Percentiles rank a stretch among this genome's conserved stretches.
These are phyloP conservation scores for Chaetorhynchus papuensis DNA, from an alignment of 2,113 vertebrate genomes.

Conservation along the genomic window DNA sequence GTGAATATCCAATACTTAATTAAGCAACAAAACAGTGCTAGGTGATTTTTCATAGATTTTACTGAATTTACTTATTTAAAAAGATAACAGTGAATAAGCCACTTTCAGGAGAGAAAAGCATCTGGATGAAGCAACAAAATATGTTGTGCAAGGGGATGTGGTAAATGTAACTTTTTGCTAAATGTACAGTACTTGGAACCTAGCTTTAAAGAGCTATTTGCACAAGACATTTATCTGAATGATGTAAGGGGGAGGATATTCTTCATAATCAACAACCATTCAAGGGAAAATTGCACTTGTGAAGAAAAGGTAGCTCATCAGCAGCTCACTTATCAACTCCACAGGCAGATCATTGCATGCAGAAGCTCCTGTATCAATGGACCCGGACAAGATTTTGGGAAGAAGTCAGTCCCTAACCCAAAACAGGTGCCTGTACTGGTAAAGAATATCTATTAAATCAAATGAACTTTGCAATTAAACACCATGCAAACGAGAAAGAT, in stretches of 20 bases:
- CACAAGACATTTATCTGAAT: conserved; percentile 18
- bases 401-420: background rate
- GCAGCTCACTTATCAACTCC: conserved; percentile 17
- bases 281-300: conserved; percentile 48
- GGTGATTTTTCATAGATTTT: background rate
- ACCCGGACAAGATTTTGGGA: background rate
- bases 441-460: background rate
- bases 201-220: conserved; percentile 36
- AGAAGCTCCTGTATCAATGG: background rate
- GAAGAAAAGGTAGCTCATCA: conserved; percentile 53
- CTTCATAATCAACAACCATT: conserved; percentile 64
- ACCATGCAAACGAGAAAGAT: background rate
- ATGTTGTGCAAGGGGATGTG: background rate
- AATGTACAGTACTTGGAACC: background rate
- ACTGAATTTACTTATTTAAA: background rate
- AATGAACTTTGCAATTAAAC: background rate
- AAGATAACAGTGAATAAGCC: background rate
- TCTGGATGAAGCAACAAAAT: background rate
- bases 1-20: background rate
- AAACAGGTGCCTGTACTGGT: background rate
- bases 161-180: conserved; percentile 30
- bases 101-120: background rate
- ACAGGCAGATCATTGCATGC: background rate
- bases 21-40: background rate
- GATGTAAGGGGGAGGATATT: background rate